phyloP scores from a whole-genome alignment of 2,113 vertebrate species.

The Lophius piscatorius region DNA sequence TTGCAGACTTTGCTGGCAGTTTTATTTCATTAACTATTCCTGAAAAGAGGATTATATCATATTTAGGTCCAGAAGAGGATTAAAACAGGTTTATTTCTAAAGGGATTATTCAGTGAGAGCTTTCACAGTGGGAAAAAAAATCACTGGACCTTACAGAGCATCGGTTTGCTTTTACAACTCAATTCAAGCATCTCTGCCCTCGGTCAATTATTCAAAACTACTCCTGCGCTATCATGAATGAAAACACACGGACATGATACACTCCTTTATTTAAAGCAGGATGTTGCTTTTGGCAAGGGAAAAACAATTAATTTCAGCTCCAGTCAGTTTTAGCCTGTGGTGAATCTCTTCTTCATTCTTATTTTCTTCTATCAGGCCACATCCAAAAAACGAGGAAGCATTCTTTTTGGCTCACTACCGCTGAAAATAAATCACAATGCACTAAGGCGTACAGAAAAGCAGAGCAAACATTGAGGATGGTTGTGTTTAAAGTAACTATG shows the following conservation, averaged over 20 bases:
- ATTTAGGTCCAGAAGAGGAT: background rate
- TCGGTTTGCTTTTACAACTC: conserved; percentile 7
- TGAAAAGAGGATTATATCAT: conserved; percentile 8
- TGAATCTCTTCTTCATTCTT: conserved; percentile 17
- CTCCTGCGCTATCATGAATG: conserved; percentile 23
- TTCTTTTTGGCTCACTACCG: conserved; percentile 26
- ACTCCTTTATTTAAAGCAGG: conserved; percentile 33
- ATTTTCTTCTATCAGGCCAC: background rate
- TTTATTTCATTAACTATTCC: background rate
- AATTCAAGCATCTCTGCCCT: conserved; percentile 5
- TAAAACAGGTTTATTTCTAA: background rate
- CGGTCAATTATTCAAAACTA: conserved; percentile 12
- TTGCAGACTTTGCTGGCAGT: background rate
- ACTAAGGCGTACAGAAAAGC: background rate
- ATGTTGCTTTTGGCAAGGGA: conserved; percentile 27
- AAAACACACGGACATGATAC: conserved; percentile 16
- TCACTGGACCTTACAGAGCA: background rate
- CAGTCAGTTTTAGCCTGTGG: conserved; percentile 33
- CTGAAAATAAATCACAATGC: background rate
- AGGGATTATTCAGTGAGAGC: background rate
- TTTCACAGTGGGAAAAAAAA: too few species aligned
- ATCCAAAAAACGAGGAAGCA: conserved; percentile 10
- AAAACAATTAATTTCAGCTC: conserved; percentile 59
- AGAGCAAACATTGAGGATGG: background rate
- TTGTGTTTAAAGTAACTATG: conserved; percentile 27